Evolutionary conservation across 1,140 invertebrate species (phyloP), one percentile per base, ranked within the genome.

Genomic region (Stegodyphus dumicola): DNA sequence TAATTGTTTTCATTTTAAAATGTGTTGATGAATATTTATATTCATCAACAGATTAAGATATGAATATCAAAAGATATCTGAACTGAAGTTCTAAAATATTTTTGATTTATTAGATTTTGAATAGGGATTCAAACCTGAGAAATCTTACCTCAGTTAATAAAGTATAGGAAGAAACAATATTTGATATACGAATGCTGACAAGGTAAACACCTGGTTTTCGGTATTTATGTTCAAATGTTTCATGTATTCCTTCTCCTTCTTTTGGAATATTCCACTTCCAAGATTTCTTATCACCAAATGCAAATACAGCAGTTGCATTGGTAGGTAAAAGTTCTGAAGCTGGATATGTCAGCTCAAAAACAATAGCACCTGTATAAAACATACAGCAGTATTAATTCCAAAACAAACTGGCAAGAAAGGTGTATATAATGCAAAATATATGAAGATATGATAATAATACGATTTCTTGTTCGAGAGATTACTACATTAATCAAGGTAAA

Each of bases 241-340:
- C 77, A 69, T 87, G 67, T 52, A 84, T 79, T 7, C 86, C 81
- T 73, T 81, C 64, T 15, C 87, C 87, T 66, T 87, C 76, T 66
- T 88, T 88, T 10, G 88, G 88, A 75, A 89, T 78, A 54, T 80
- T 80, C 88, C 88, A 89, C 17, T 87, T 86, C 48, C 77, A 74
- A 10, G 74, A 78, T 70, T 85, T 83, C 11, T 87, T 87, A 78
- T 89, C 88, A 48, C 88, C 88, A 77, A 89, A 89, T 54, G 81
- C 83, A 52, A 89, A 87, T 2, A 84, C 48, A 49, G 83, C 85
- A 18, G 87, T 89, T n/a, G 87, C 88, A 87, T 89, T 88, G 3
- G 88, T 88, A n/a, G 88, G 88, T 48, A 89, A 77, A 6, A 84
- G 69, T 33, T 88, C 88, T 7, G 85, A 74, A 33, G 67, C 64